Base-by-base conservation (phyloP, 2,797 vertebrate genomes). In the Hoplostethus mediterraneus region DNA sequence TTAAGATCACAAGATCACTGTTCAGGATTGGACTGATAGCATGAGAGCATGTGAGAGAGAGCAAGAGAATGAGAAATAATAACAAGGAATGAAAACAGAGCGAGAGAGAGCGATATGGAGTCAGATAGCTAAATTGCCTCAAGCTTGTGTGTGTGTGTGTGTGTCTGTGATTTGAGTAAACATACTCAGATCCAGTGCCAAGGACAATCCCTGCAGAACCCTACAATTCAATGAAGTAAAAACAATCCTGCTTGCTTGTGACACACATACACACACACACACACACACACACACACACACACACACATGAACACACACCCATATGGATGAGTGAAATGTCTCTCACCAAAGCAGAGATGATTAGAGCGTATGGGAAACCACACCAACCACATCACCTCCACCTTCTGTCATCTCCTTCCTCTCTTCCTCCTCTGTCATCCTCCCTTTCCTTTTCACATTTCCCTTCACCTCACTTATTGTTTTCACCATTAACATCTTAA, bases 331-430 rank as follows among this genome's bases (percentile, higher is more conserved):
- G 75, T 77, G 54, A 85, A 79, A 77, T 44, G 45, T 56, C 63
- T 84, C 80, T 80, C 83, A 78, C 73, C 73, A 89, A 79, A 86
- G 63, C 74, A 65, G 58, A 72, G 68, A 85, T 81, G 75, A 90
- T 89, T 90, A 79, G 79, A 87, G 71, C 61, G 48, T 33, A 69
- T 31, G 52, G 73, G 72, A 89, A 90, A 82, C 82, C 79, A 82
- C 77, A 57, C 47, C 14, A 55, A 57, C 83, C 80, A 66, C 80
- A 71, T 65, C 69, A 81, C 64, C 77, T 75, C 67, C 64, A 75
- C 72, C 67, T 80, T 79, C 45, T 64, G 63, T 63, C 76, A 63
- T 59, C 79, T 75, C 61, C 38, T 67, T 63, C 28, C 56, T 63
- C 28, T 59, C 54, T 56, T 75, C 48, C 63, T 73, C 59, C 59